phyloP scores from a whole-genome alignment of 1,140 invertebrate species.

The Phthorimaea operculella region DNA sequence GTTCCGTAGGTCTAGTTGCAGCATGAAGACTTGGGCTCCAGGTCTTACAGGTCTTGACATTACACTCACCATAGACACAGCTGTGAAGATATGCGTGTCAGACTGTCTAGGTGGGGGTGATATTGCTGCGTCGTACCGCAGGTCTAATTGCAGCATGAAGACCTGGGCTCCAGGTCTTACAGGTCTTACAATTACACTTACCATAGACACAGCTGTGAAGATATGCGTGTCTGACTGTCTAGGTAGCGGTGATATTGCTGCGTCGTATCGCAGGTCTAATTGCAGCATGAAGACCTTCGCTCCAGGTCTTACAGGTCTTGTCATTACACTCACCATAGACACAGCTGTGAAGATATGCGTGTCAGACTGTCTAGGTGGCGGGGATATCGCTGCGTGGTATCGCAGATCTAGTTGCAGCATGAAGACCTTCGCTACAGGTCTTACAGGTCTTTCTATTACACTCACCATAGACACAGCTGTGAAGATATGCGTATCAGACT shows the following conservation, averaged over 20 bases:
- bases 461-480: slow-evolving; percentile 59
- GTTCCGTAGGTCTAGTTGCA: slow-evolving; percentile 48
- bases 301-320: no score
- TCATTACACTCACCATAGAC: slow-evolving; percentile 43
- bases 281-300: slow-evolving; percentile 53
- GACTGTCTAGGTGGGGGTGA: no score
- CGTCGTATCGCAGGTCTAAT: slow-evolving; percentile 46
- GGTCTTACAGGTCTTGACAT: no score
- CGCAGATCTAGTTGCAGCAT: slow-evolving; percentile 51
- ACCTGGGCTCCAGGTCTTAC: no score
- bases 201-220: slow-evolving; percentile 60
- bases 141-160: slow-evolving; percentile 50
- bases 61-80: slow-evolving; percentile 52
- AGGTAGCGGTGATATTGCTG: slow-evolving; percentile 45
- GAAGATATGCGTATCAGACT: slow-evolving; percentile 45
- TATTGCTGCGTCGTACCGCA: slow-evolving; percentile 46
- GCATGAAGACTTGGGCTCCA: slow-evolving; percentile 51
- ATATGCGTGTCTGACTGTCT: no score
- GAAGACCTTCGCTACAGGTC: no score
- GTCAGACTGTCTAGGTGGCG: no score
- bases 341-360: no score
- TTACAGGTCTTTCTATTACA: no score
- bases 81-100: no score
- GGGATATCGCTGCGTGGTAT: slow-evolving; percentile 45
- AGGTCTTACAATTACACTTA: slow-evolving; percentile 24